phyloP scores from a whole-genome alignment of 1,140 invertebrate genomes.

The Pseudoatta argentina region DNA sequence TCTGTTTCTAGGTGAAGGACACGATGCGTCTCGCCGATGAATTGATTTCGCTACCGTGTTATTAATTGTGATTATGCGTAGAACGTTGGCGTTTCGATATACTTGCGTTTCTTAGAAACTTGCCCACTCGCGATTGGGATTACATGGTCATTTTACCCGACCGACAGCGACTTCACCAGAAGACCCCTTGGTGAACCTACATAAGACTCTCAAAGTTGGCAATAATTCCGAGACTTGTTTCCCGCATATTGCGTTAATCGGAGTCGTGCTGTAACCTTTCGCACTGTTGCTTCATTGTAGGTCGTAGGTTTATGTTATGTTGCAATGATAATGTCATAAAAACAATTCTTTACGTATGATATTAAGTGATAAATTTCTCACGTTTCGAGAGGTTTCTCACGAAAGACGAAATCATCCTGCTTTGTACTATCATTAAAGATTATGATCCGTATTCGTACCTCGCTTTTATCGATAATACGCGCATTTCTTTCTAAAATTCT shows the following conservation, averaged over 20 bases:
- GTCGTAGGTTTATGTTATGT: constrained; percentile 16
- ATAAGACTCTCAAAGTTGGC: not conserved
- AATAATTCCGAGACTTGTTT: constrained; percentile 15
- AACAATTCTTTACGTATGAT: constrained; percentile 5
- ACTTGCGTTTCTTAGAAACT: not conserved
- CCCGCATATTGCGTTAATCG: constrained; percentile 35
- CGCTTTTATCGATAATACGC: too few species aligned
- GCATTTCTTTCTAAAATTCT: too few species aligned
- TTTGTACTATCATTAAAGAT: not conserved
- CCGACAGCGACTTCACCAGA: not conserved
- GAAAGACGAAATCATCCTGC: not conserved
- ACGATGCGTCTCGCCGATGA: constrained; percentile 13
- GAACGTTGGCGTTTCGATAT: not conserved
- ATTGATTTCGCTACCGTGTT: constrained; percentile 44
- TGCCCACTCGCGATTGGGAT: not conserved
- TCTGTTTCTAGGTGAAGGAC: constrained; percentile 62
- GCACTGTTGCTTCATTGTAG: not conserved
- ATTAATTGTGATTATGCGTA: constrained; percentile 11
- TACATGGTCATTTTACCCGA: not conserved
- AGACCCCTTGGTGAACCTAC: not conserved
- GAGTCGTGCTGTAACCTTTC: constrained; percentile 36
- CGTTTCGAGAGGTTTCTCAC: not conserved
- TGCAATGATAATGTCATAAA: constrained; percentile 50
- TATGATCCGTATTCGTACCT: too few species aligned
- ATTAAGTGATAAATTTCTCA: not conserved